Evolutionary conservation across 2,888 invertebrate species (phyloP), one percentile per base, ranked within the genome.

Genomic region (Tubulanus polymorphus): DNA sequence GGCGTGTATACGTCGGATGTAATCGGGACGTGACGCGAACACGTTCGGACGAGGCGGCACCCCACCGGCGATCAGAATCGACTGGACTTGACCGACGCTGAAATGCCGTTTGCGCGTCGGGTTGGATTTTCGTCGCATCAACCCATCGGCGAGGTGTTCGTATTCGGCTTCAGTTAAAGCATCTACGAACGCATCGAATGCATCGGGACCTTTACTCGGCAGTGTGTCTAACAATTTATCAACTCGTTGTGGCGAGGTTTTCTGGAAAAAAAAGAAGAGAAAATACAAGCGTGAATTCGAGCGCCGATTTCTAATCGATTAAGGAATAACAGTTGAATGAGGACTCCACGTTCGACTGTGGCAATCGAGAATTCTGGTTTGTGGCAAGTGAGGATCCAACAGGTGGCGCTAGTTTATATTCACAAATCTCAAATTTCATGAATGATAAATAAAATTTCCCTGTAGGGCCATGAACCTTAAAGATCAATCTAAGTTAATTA

Each of bases 141-240:
- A 23, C 23, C 23, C 41, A 3, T 41, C 41, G 27, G 27, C 48
- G 5, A 48, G 28, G 48, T 48, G 48, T 8, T 23, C 25, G 23
- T 48, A 48, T 20, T 27, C 10, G 15, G 48, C 48, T n/a, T 48
- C 48, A 8, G n/a, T 15, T 3, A 48, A 27, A 3, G 48, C 48
- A 26, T 20, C 27, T 15, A 20, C 6, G 23, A 48, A 48, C 23
- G 3, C 27, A 27, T 23, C 26, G n/a, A 48, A 48, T 3, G 48
- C 48, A 48, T 20, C 48, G 8, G 48, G 23, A 48, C 48, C 48
- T 48, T 48, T 48, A 5, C 18, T 27, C 3, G 48, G 18, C 6
- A 48, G n/a, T 5, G n/a, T 48, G 23, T 48, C 48, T n/a, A 48
- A 27, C 3, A 48, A 27, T 26, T 26, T 48, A 8, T 23, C 26